These are phyloP conservation scores for Spheniscus humboldti DNA, from an alignment of 2,797 vertebrate genomes.

Conservation along the genomic window DNA sequence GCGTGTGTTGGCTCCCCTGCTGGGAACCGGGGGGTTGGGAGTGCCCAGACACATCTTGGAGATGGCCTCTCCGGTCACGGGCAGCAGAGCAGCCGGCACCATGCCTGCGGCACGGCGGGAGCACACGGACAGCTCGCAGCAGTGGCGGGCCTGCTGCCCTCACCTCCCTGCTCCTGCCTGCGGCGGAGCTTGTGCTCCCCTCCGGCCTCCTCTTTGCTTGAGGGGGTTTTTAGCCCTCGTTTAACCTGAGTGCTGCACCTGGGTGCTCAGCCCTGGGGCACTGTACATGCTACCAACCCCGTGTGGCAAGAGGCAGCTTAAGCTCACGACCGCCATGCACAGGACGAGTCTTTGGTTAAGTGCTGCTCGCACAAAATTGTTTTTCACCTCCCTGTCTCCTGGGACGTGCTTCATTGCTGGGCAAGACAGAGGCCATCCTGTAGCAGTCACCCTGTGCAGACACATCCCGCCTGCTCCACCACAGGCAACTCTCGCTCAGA, in stretches of 20 bases:
- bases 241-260: not conserved
- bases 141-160: not conserved
- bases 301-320: not conserved
- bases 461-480: not conserved
- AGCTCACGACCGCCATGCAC: rapidly evolving
- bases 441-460: rapidly evolving
- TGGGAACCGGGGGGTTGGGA: no score
- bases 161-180: not conserved
- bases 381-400: not conserved
- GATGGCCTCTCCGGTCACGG: rapidly evolving
- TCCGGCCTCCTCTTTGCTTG: not conserved
- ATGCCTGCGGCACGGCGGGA: not conserved
- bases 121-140: rapidly evolving
- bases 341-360: not conserved
- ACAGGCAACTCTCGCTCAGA: not conserved
- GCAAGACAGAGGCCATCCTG: not conserved
- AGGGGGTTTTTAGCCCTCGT: rapidly evolving
- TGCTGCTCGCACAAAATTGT: not conserved
- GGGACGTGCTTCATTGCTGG: not conserved
- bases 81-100: not conserved
- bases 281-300: rapidly evolving
- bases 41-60: not conserved
- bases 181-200: not conserved
- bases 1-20: rapidly evolving
- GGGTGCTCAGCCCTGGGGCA: not conserved